phyloP scores from a whole-genome alignment of 2,888 invertebrate species.

The Stenoptilia bipunctidactyla region DNA sequence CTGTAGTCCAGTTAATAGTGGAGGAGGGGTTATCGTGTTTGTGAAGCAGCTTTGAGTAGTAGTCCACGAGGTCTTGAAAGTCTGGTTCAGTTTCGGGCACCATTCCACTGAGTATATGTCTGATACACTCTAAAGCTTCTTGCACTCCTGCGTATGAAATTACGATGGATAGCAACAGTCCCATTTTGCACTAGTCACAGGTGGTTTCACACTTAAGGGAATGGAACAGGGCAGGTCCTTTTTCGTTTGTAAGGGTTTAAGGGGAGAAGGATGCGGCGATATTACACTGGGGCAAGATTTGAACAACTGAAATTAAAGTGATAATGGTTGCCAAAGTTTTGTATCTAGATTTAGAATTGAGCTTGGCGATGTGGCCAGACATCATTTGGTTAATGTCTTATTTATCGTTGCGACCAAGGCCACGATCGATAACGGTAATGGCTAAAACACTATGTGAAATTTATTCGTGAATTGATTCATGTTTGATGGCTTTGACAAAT shows the following conservation, averaged over 20 bases:
- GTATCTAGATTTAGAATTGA: slow-evolving; percentile 60
- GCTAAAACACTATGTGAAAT: too few species aligned
- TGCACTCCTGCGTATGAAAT: slow-evolving; percentile 81
- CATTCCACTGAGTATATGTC: slow-evolving; percentile 58
- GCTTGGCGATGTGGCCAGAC: slow-evolving; percentile 57
- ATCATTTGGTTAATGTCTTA: slow-evolving; percentile 29
- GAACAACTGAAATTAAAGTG: slow-evolving; percentile 71
- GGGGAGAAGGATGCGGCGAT: slow-evolving; percentile 51
- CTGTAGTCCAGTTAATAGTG: slow-evolving; percentile 39
- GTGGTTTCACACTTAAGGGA: slow-evolving; percentile 8
- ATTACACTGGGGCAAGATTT: slow-evolving; percentile 60
- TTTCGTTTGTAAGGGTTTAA: slow-evolving; percentile 27
- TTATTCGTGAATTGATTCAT: too few species aligned
- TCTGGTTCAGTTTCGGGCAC: slow-evolving; percentile 48
- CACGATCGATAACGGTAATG: slow-evolving; percentile 17
- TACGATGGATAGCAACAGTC: slow-evolving; percentile 80
- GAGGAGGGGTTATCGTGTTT: slow-evolving; percentile 33
- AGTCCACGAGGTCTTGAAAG: slow-evolving; percentile 47
- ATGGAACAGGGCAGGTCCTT: slow-evolving; percentile 19
- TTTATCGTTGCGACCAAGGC: slow-evolving; percentile 35
- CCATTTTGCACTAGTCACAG: slow-evolving; percentile 60
- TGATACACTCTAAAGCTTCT: slow-evolving; percentile 74
- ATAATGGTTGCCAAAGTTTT: slow-evolving; percentile 63
- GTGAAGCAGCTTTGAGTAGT: slow-evolving; percentile 45
- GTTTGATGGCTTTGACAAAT: too few species aligned